Evolutionary conservation across 2,113 vertebrate species (phyloP), one percentile per base, ranked within the genome.

Genomic region (Mesembrinibis cayennensis): DNA sequence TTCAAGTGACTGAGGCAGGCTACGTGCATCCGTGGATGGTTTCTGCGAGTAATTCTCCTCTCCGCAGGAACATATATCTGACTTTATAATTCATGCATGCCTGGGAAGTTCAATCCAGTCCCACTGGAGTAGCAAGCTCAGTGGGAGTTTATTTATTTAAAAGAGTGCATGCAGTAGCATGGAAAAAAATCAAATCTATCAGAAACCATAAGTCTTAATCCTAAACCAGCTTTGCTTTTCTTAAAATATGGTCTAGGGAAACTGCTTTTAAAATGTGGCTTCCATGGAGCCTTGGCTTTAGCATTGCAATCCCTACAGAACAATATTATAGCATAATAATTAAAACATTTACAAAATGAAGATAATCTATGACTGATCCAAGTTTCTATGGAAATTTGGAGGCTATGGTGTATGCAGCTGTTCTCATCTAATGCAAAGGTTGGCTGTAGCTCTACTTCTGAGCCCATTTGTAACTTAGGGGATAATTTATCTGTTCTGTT

Each of bases 321-420:
- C 19, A 27, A 20, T 59, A 49, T 86, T 86, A 71, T 29, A 95
- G 94, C 74, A 88, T 78, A 92, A 95, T 82, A 97, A 97, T 97
- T 96, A 94, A 96, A 94, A 90, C 87, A 90, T 94, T 86, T 94
- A 95, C 93, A 95, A 96, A 96, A 88, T 80, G 38, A 96, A 91
- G 82, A 96, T 96, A 67, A 92, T 94, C 91, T 94, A 91, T 56
- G 71, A 87, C 63, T 66, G 78, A 90, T 97, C 97, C 96, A 97
- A 96, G 96, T 97, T 97, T 90, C 97, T 96, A 80, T 97, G 97
- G 97, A 93, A 96, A 96, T 97, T 71, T 96, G 97, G 95, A 97
- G 78, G 74, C 89, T 70, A 26, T 77, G 87, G 74, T 70, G 71
- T 44, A 44, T 76, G 94, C 95, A 97, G 95, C 97, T 97, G 97